Conservation (phyloP, 2,888 invertebrate species). For the Tetropium fuscum region DNA sequence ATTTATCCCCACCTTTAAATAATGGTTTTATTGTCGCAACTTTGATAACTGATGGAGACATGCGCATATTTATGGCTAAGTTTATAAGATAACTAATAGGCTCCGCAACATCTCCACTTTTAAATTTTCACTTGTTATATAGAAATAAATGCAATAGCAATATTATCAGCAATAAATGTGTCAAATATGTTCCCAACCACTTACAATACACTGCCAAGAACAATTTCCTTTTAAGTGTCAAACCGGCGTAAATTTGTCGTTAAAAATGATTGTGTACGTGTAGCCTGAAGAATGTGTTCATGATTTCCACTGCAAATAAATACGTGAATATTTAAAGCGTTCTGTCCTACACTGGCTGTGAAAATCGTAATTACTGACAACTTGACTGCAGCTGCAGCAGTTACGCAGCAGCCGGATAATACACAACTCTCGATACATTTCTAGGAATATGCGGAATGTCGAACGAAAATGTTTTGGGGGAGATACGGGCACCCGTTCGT, state of each 20-base stretch:
- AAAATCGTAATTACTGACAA: constrained; percentile 28
- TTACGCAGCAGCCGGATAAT: constrained; percentile 22
- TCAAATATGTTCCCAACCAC: too few species aligned
- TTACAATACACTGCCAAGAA: too few species aligned
- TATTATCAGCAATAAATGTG: too few species aligned
- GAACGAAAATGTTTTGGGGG: too few species aligned
- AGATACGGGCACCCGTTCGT: too few species aligned
- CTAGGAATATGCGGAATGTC: background rate
- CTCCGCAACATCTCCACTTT: background rate
- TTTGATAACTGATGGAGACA: background rate
- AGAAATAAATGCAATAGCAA: too few species aligned
- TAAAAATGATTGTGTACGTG: constrained; percentile 4
- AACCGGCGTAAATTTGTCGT: constrained; percentile 8
- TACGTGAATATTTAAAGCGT: constrained; percentile 21
- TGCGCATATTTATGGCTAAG: background rate
- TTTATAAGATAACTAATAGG: constrained; percentile 5
- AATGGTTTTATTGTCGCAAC: background rate
- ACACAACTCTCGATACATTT: constrained; percentile 9
- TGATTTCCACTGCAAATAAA: constrained; percentile 23
- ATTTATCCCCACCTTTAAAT: background rate
- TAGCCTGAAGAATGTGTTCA: constrained; percentile 8
- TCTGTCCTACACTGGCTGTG: constrained; percentile 27
- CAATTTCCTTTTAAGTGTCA: background rate
- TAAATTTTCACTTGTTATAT: constrained; percentile 12
- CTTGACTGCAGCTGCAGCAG: constrained; percentile 21